Evolutionary conservation across 2,888 invertebrate genomes (phyloP).

Genomic region (Rotaria socialis): DNA sequence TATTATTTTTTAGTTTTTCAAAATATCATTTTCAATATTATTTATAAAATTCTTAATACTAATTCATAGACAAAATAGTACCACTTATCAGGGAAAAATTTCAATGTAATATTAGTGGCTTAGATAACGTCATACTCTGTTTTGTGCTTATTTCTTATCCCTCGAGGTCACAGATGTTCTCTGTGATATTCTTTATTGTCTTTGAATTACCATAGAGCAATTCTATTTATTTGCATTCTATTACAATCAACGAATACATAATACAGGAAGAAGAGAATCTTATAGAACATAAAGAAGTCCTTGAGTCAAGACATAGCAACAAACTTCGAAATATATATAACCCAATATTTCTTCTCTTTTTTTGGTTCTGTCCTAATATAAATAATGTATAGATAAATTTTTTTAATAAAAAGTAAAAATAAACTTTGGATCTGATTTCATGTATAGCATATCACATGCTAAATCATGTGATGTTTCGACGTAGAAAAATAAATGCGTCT

Average conservation of each 20-base stretch:
- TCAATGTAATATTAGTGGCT: too few relatives aligned
- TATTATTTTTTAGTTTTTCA: too few relatives aligned
- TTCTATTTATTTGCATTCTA: not conserved
- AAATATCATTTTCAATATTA: too few relatives aligned
- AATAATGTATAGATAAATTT: too few relatives aligned
- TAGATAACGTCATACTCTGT: too few relatives aligned
- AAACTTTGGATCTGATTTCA: not conserved
- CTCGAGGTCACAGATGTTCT: not conserved
- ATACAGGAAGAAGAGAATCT: not conserved
- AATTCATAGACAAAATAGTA: too few relatives aligned
- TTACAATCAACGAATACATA: not conserved
- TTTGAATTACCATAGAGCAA: not conserved
- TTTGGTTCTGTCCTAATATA: too few relatives aligned
- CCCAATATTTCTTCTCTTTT: not conserved
- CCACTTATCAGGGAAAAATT: too few relatives aligned
- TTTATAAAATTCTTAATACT: too few relatives aligned
- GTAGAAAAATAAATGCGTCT: not conserved
- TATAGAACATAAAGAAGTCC: not conserved
- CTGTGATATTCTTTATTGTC: not conserved
- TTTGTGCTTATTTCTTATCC: not conserved
- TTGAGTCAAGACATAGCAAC: not conserved
- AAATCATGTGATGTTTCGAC: not conserved
- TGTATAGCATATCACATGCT: not conserved
- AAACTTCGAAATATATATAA: not conserved
- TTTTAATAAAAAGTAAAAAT: not conserved